phyloP scores from a whole-genome alignment of 2,113 vertebrate species.

The Pangasianodon hypophthalmus region DNA sequence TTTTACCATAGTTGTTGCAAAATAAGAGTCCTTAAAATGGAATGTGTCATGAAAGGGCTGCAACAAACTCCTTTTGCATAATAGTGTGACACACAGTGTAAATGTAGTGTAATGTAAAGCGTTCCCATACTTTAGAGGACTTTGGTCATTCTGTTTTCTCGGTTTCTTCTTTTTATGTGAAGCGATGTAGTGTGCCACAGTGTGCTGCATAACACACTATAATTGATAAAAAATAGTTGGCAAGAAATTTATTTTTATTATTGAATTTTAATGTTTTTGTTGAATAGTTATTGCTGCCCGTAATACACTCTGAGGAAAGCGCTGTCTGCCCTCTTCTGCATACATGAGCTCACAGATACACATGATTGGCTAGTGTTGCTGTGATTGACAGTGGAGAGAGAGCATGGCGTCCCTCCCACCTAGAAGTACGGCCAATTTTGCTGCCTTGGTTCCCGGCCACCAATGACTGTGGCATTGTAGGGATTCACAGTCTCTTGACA shows the following conservation, averaged over 20 bases:
- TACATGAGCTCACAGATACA: background rate
- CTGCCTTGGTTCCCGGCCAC: background rate
- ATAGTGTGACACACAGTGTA: constrained; percentile 20
- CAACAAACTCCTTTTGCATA: background rate
- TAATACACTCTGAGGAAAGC: no score
- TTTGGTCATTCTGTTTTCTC: no score
- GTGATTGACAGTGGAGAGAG: background rate
- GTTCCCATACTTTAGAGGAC: no score
- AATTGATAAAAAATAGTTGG: no score
- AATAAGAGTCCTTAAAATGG: background rate
- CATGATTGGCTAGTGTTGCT: background rate
- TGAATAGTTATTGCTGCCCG: no score
- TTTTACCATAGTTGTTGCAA: background rate
- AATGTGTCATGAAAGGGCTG: background rate
- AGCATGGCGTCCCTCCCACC: background rate
- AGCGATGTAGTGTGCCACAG: no score
- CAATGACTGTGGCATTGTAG: background rate
- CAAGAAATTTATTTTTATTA: no score
- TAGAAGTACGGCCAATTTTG: background rate
- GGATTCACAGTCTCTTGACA: background rate
- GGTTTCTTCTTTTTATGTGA: no score
- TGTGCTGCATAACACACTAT: no score
- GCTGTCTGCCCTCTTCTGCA: no score
- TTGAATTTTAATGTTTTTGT: background rate
- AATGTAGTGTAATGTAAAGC: no score